Conservation (phyloP, 2,888 invertebrate genomes). For the Lapara coniferarum region DNA sequence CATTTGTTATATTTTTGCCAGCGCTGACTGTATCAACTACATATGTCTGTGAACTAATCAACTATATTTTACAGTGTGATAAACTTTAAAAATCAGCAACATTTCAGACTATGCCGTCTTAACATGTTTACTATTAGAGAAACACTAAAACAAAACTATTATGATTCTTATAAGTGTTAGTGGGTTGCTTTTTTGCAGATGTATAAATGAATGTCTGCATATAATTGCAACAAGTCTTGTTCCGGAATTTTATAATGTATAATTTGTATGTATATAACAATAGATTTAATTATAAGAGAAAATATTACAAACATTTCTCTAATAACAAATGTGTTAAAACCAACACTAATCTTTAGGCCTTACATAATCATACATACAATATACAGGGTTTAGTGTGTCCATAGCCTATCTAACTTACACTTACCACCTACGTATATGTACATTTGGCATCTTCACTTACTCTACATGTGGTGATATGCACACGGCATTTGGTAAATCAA, state of each 20-base stretch:
- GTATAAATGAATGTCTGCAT: too few relatives aligned
- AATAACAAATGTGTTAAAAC: constrained; percentile 1
- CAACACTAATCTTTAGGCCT: constrained; percentile 6
- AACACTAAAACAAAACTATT: not conserved
- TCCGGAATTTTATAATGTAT: not conserved
- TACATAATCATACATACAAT: not conserved
- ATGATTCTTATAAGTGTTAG: not conserved
- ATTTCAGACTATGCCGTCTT: constrained; percentile 3
- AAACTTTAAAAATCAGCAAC: constrained; percentile 17
- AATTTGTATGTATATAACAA: too few relatives aligned
- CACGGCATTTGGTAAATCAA: constrained; percentile 63
- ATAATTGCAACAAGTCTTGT: not conserved
- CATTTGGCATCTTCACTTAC: constrained; percentile 81
- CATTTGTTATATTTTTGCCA: not conserved
- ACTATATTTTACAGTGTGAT: constrained; percentile 1
- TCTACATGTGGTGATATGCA: constrained; percentile 79
- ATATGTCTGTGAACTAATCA: not conserved
- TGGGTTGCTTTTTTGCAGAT: not conserved
- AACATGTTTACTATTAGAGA: not conserved
- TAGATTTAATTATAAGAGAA: too few relatives aligned
- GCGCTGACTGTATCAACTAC: not conserved
- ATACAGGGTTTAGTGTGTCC: constrained; percentile 48
- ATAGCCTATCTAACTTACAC: constrained; percentile 54
- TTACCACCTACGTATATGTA: constrained; percentile 61
- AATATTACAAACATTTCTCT: not conserved